Evolutionary conservation across 2,888 invertebrate genomes (phyloP).

Genomic region (Ganaspis brasiliensis): DNA sequence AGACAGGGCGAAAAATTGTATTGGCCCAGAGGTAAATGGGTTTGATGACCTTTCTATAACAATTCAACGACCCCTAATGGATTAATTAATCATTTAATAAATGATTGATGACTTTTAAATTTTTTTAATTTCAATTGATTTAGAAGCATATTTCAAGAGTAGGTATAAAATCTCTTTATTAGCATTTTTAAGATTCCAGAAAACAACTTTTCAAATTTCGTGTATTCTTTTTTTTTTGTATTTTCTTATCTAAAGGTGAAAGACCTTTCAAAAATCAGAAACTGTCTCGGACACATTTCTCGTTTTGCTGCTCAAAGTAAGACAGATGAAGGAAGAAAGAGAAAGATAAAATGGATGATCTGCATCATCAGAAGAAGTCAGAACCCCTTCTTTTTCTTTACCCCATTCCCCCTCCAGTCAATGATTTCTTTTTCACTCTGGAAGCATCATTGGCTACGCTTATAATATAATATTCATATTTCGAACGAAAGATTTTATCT

Average conservation of each 20-base stretch:
- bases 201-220: too few species aligned
- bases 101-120: neutral
- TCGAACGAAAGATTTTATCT: constrained; percentile 80
- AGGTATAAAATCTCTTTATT: too few species aligned
- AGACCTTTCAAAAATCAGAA: constrained; percentile 38
- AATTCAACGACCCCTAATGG: constrained; percentile 4
- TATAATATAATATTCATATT: constrained; percentile 80
- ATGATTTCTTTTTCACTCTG: constrained; percentile 37
- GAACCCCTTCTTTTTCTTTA: constrained; percentile 34
- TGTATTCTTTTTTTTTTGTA: too few species aligned
- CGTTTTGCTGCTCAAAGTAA: constrained; percentile 32
- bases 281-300: constrained; percentile 29
- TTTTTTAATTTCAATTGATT: too few species aligned
- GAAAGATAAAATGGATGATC: constrained; percentile 32
- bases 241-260: constrained; percentile 9
- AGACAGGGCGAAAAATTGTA: constrained; percentile 56
- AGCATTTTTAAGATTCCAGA: too few species aligned
- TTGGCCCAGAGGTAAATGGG: constrained; percentile 30
- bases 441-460: constrained; percentile 61
- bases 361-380: constrained; percentile 42
- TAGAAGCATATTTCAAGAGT: too few species aligned
- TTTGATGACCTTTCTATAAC: constrained; percentile 43
- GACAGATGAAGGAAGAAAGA: constrained; percentile 28
- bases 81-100: constrained; percentile 6
- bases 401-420: neutral